Percentiles rank a stretch among this genome's conserved stretches.
phyloP scores from a whole-genome alignment of 2,797 vertebrate genomes.

The Sebastiscus albofasciatus region DNA sequence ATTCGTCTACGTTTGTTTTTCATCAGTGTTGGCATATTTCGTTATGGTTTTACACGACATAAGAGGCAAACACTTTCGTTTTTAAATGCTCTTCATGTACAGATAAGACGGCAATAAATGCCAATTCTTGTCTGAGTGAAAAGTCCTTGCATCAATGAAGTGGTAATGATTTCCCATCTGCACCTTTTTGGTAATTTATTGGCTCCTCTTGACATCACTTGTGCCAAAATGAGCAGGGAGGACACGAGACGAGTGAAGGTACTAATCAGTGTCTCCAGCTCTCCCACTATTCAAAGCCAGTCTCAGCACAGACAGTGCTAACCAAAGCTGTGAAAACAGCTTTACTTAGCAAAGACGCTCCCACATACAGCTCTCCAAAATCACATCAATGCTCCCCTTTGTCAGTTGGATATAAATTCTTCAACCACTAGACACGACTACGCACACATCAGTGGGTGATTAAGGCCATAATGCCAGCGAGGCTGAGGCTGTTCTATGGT shows the following conservation, averaged over 20 bases:
- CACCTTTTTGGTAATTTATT: slow-evolving; percentile 22
- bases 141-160: not conserved
- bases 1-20: slow-evolving; percentile 31
- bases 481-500: slow-evolving; percentile 4
- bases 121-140: not conserved
- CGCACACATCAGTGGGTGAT: slow-evolving; percentile 28
- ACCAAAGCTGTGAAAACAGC: slow-evolving; percentile 35
- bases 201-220: slow-evolving; percentile 12
- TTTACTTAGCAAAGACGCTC: slow-evolving; percentile 38
- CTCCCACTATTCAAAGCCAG: slow-evolving; percentile 16
- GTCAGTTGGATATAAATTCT: slow-evolving; percentile 24
- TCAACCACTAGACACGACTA: not conserved
- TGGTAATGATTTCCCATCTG: not conserved
- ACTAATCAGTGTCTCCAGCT: slow-evolving; percentile 38
- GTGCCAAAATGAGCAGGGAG: slow-evolving; percentile 21
- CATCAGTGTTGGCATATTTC: slow-evolving; percentile 10
- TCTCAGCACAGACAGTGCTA: slow-evolving; percentile 27
- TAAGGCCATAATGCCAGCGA: slow-evolving; percentile 22
- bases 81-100: not conserved
- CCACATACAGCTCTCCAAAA: slow-evolving; percentile 37
- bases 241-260: slow-evolving; percentile 17
- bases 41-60: slow-evolving; percentile 10
- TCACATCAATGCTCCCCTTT: slow-evolving; percentile 25
- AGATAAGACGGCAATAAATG: not conserved
- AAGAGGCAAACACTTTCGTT: not conserved